A percentile compares a stretch with the other conserved stretches of the same genome.
Evolutionary conservation across 2,888 invertebrate genomes (phyloP).

Genomic region (Pristionchus japonicus): DNA sequence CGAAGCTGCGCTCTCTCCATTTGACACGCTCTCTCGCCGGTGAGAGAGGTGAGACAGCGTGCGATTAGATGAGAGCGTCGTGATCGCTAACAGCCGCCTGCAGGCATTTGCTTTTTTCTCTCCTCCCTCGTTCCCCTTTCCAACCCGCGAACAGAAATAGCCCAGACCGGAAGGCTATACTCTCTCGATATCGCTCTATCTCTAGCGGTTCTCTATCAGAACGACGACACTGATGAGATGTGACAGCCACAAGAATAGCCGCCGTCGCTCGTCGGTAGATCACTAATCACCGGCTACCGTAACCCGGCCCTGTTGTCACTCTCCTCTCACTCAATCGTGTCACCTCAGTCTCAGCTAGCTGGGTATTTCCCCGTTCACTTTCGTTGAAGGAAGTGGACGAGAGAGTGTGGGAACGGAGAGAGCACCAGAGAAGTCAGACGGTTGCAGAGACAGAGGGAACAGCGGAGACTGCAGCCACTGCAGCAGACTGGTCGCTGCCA

Average conservation of each 20-base stretch:
- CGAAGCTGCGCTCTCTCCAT: no score
- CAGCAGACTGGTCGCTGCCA: neutral
- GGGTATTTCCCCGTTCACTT: slow-evolving; percentile 15
- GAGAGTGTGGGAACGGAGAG: neutral
- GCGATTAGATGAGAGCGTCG: no score
- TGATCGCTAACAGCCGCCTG: no score
- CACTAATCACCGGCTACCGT: neutral
- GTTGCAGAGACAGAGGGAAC: neutral
- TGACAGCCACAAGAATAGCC: neutral
- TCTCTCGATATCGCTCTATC: neutral
- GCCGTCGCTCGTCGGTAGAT: neutral
- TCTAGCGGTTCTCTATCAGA: neutral
- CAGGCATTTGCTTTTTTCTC: neutral
- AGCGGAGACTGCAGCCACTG: neutral
- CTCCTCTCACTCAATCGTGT: neutral
- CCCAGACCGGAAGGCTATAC: slow-evolving; percentile 9
- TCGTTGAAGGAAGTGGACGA: neutral
- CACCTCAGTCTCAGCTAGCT: neutral
- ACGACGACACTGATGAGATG: neutral
- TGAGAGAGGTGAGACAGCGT: no score
- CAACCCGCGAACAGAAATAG: neutral
- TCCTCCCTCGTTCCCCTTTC: neutral
- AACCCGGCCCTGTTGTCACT: neutral
- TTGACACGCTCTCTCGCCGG: no score
- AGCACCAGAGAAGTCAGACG: neutral